Percentiles rank a stretch among this genome's conserved stretches.
phyloP scores from a whole-genome alignment of 2,113 vertebrate genomes.

The Neodon shergylaensis region DNA sequence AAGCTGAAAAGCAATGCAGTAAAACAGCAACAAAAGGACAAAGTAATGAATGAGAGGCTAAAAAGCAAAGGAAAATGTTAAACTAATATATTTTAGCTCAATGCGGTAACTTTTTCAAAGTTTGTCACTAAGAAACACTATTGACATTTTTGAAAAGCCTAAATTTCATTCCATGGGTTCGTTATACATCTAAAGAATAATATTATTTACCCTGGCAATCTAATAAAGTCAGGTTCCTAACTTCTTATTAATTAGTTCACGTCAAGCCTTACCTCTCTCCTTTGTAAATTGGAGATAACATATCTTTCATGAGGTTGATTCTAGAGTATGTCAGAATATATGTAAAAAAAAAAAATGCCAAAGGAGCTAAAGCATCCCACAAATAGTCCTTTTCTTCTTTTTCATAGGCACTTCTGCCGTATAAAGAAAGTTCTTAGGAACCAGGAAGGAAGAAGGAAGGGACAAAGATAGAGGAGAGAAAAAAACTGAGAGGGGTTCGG shows the following conservation, averaged over 20 bases:
- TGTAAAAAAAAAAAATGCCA: not conserved
- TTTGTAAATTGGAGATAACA: not conserved
- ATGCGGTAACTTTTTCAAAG: not conserved
- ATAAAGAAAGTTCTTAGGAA: not conserved
- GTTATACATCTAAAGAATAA: not conserved
- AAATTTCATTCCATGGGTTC: not conserved
- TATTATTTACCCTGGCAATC: not conserved
- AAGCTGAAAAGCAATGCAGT: not conserved
- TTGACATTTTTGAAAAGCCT: not conserved
- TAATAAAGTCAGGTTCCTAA: not conserved
- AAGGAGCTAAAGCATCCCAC: not conserved
- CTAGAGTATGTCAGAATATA: not conserved
- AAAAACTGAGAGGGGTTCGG: not conserved
- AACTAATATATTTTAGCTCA: not conserved
- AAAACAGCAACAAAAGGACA: too few species aligned
- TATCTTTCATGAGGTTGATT: not conserved
- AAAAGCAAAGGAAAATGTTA: not conserved
- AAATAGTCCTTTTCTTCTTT: not conserved
- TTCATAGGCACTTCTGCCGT: not conserved
- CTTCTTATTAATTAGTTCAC: not conserved
- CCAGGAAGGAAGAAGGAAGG: not conserved
- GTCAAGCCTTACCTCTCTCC: not conserved
- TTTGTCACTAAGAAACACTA: not conserved
- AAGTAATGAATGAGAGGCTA: not conserved
- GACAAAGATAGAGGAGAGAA: accelerated